phyloP scores from a whole-genome alignment of 2,888 invertebrate genomes.

The Exocentrus adspersus region DNA sequence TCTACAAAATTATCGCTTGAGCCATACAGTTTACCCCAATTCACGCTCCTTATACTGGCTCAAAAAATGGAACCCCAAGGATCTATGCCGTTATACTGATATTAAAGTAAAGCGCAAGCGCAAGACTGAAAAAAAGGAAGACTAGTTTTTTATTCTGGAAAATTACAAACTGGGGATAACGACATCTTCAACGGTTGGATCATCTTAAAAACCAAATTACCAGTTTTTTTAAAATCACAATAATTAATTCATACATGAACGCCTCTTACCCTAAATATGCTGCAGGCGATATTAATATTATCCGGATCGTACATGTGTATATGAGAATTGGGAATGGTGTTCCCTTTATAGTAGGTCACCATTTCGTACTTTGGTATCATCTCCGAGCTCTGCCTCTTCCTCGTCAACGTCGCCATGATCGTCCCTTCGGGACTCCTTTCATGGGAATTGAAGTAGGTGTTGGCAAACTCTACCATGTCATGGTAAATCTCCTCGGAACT shows the following conservation, averaged over 20 bases:
- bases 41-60: not conserved
- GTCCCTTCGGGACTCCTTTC: conserved; percentile 88
- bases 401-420: conserved; percentile 85
- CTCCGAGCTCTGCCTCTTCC: conserved; percentile 82
- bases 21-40: not conserved
- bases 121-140: conserved; percentile 13
- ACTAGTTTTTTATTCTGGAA: too few species aligned
- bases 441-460: conserved; percentile 90
- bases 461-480: conserved; percentile 93
- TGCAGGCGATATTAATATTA: conserved; percentile 89
- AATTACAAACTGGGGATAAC: too few species aligned
- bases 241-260: too few species aligned
- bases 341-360: conserved; percentile 88
- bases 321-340: conserved; percentile 91
- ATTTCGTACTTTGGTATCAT: conserved; percentile 91
- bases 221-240: too few species aligned
- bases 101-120: conserved; percentile 1
- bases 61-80: not conserved
- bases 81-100: not conserved
- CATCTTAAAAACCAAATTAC: too few species aligned
- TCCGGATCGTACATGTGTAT: conserved; percentile 96
- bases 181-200: too few species aligned
- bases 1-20: not conserved
- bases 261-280: conserved; percentile 89
- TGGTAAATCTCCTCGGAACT: conserved; percentile 72